Evolutionary conservation across 2,888 invertebrate species (phyloP), one percentile per base, ranked within the genome.

Genomic region (Tenodera sinensis): DNA sequence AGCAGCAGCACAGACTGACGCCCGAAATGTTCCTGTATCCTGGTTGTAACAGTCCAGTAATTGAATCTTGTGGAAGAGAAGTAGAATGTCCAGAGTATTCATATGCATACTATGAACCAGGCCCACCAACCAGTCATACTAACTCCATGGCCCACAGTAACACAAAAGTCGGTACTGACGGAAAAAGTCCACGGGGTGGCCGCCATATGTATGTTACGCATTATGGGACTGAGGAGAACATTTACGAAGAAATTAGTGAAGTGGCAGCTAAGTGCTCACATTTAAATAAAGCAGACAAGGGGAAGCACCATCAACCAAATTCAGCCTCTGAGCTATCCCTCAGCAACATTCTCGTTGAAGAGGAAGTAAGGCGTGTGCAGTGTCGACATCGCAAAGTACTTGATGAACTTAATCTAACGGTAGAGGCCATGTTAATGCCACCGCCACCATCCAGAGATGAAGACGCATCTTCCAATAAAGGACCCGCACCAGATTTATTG

Each of bases 401-500:
- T 91, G 97, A 97, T 84, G 97, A 98, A 93, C 94, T 98, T 90
- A 98, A 98, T 94, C 95, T 98, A 90, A 97, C 97, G 91, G 97
- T 97, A 84, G 98, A 98, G 94, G 97, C 97, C 85, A 97, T 98
- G 97, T 93, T 98, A 91, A 98, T 98, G 98, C 98, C 97, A 95
- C 95, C 84, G 88, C 89, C 88, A 85, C 90, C 90, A 89, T 42
- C 89, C 89, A 84, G 90, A 27, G 88, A 90, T 71, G 90, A 90
- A 28, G 90, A 82, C 91, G 15, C 71, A 4, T 81, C 28, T 28
- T 71, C 71, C 7, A 86, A 14, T 28, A 87, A 81, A 7, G 87
- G 34, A 7, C 82, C 34, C n/a, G 34, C 87, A 0, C 87, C 87
- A n/a, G 82, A 83, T 34, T 71, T 83, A 12, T 25, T 87, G 34